Percentiles rank a stretch among this genome's conserved stretches.
Evolutionary conservation across 2,113 vertebrate genomes (phyloP).

Genomic region (Notechis scutatus): DNA sequence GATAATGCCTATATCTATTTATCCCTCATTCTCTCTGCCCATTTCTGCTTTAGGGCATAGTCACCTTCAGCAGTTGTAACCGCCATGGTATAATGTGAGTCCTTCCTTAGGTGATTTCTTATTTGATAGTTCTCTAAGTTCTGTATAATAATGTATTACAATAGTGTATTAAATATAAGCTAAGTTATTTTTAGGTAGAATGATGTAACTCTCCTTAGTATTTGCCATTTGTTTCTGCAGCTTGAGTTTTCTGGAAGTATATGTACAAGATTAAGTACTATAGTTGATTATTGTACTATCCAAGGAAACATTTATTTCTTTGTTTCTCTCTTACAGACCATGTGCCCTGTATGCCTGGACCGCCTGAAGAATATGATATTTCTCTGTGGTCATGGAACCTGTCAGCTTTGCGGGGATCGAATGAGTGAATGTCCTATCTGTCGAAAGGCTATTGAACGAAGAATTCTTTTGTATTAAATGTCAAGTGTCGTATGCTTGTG

Average conservation of each 20-base stretch:
- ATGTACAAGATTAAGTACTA: neutral
- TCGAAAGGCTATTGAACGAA: constrained; percentile 96
- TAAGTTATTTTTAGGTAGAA: neutral
- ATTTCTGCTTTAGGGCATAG: neutral
- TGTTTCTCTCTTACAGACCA: constrained; percentile 80
- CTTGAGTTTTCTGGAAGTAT: neutral
- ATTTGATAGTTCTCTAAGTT: neutral
- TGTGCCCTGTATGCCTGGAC: constrained; percentile 98
- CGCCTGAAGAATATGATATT: constrained; percentile 99
- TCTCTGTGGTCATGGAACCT: constrained; percentile 96
- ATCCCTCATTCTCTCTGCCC: neutral
- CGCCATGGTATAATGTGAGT: neutral
- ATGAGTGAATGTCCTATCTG: constrained; percentile 99
- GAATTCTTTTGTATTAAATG: constrained; percentile 90
- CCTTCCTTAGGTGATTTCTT: neutral
- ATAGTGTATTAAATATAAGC: neutral
- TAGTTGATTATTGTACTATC: neutral
- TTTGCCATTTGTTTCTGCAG: neutral
- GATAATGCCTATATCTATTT: neutral
- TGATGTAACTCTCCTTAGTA: neutral
- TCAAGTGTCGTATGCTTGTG: constrained; percentile 28
- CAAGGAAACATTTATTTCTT: neutral
- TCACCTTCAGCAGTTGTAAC: neutral
- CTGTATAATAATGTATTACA: neutral
- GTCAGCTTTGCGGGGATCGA: constrained; percentile 95